Evolutionary conservation across 2,797 vertebrate genomes (phyloP), one percentile per base, ranked within the genome.

Genomic region (Lithobates sylvaticus): DNA sequence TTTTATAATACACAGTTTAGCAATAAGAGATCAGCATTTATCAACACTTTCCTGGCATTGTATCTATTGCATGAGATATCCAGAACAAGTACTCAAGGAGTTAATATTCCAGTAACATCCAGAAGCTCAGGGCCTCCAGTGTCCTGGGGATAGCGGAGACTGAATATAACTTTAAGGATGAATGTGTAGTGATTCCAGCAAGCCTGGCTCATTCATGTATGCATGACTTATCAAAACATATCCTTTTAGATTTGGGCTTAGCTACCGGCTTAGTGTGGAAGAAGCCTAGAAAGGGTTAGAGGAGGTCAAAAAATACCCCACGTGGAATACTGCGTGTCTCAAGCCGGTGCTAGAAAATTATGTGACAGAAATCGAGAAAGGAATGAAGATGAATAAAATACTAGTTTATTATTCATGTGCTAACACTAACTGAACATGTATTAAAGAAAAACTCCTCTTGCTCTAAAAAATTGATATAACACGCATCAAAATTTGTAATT

Each of bases 151-250:
- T 76, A 81, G n/a, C 71, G 16, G 32, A 81, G 84, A 81, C 84
- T 61, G 78, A 81, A 86, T 86, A 42, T 81, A 86, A 81, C 78
- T 86, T 85, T 76, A 71, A 81, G 84, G 71, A 77, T 86, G 72
- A 81, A 76, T 58, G 78, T 70, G 78, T 70, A 81, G 64, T 68
- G 78, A 58, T 85, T 86, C 47, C 42, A 86, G 72, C 71, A 70
- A 81, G 84, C 34, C 78, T 76, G 72, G 47, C 23, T 39, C 42
- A 69, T 47, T 86, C 68, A 58, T 81, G 77, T 80, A 86, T 86
- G 84, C 84, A 81, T 86, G 78, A 86, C 70, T 86, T 81, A 69
- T 70, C 84, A 75, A 80, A 76, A 76, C 71, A 86, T 86, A 76
- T 81, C 84, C 84, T 81, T 23, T 10, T 76, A 76, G 78, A 71